phyloP scores from a whole-genome alignment of 2,113 vertebrate species.

The Percina caprodes region DNA sequence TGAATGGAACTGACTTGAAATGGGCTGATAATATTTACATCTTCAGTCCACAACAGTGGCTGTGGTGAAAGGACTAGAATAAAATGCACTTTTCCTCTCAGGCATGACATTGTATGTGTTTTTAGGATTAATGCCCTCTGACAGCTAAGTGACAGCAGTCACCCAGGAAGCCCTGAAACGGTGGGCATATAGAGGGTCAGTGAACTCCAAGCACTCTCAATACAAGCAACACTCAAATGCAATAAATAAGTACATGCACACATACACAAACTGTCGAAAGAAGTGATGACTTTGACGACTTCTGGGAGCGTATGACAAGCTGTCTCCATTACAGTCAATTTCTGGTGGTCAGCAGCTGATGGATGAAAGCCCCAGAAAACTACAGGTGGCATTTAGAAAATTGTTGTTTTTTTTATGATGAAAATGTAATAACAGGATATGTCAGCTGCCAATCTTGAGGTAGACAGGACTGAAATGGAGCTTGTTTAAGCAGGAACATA shows the following conservation, averaged over 20 bases:
- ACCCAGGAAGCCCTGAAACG: constrained; percentile 40
- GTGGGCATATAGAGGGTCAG: constrained; percentile 32
- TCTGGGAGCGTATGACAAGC: constrained; percentile 43
- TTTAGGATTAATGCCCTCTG: constrained; percentile 64
- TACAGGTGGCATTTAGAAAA: constrained; percentile 76
- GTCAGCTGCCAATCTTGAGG: constrained; percentile 38
- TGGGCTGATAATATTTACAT: constrained; percentile 11
- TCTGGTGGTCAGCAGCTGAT: constrained; percentile 56
- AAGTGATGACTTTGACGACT: constrained; percentile 28
- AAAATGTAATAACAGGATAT: constrained; percentile 60
- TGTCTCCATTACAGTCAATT: constrained; percentile 34
- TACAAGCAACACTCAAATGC: constrained; percentile 21
- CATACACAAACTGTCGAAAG: constrained; percentile 7
- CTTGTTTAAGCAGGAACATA: constrained; percentile 24
- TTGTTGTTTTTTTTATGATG: constrained; percentile 50
- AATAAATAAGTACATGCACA: not conserved
- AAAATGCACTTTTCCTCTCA: constrained; percentile 43
- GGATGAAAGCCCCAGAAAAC: constrained; percentile 61
- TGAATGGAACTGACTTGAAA: constrained; percentile 47
- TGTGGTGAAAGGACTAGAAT: constrained; percentile 2
- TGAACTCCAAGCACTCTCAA: constrained; percentile 31
- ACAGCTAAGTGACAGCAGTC: constrained; percentile 77
- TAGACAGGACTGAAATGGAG: constrained; percentile 17
- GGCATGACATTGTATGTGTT: constrained; percentile 36
- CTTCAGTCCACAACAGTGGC: constrained; percentile 16